Base-by-base conservation (phyloP, 2,797 vertebrate species). In the Chrosomus eos region DNA sequence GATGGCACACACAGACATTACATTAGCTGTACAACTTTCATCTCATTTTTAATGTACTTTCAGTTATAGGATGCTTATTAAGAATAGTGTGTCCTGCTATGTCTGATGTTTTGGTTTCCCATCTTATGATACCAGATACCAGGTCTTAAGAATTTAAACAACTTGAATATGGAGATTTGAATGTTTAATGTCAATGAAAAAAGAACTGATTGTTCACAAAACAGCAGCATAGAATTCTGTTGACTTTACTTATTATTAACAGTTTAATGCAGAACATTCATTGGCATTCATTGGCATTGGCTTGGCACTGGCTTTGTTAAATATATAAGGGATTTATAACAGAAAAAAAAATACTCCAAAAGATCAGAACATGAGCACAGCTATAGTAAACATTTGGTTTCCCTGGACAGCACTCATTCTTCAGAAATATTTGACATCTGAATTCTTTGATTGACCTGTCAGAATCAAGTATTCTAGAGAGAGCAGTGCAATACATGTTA, bases 51-150 rank as follows among this genome's bases (percentile, higher is more conserved):
- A 51, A 26, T 55, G 33, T 28, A 53, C 66, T 53, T 33, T 10
- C 4, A 23, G 26, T 33, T 66, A 40, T n/a, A 7, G 40, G 23
- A 77, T 64, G 16, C 36, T 26, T 26, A 38, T 75, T 36, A 53
- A 28, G 8, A 16, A 53, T 53, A 8, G 9, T 33, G 40, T 23
- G 26, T 48, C 18, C 26, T 43, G 58, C 6, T 26, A 80, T 67
- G 28, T 80, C 62, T 67, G 21, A 28, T 64, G 26, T 64, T 64
- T 62, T 64, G 26, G 38, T 78, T 78, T 77, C n/a, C 73, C 21
- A 58, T 38, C 51, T 38, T 75, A 14, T 36, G 21, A 75, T 23
- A 55, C 3, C 11, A 55, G 21, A 55, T 55, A 75, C 3, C 26
- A 5, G 31, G 51, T 58, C 13, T 58, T 36, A 38, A 55, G 21